Evolutionary conservation across 1,140 invertebrate species (phyloP).

Genomic region (Achatina immaculata): DNA sequence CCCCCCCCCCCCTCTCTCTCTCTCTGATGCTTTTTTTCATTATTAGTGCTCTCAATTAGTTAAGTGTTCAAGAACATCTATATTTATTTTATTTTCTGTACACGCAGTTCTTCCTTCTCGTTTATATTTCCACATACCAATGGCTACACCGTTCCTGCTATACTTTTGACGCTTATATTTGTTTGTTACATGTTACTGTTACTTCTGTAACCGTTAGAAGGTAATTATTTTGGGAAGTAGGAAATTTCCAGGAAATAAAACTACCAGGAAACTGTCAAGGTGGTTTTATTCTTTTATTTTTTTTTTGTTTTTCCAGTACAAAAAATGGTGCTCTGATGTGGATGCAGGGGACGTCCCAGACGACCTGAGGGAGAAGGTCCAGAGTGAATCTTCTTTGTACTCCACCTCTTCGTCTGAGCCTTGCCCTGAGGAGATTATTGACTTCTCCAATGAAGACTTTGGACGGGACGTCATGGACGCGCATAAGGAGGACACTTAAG

Average conservation of each 20-base stretch:
- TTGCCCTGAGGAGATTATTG: neutral
- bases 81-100: no score
- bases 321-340: conserved; percentile 14
- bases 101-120: no score
- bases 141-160: no score
- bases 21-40: no score
- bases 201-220: no score
- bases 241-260: neutral
- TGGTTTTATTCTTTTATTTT: neutral
- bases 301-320: conserved; percentile 10
- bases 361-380: conserved; percentile 12
- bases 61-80: no score
- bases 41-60: no score
- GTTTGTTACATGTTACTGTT: no score
- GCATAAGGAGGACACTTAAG: conserved; percentile 15
- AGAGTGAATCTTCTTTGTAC: neutral
- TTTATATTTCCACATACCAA: no score
- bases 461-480: neutral
- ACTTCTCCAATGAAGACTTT: conserved; percentile 20
- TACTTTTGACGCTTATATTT: no score
- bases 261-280: neutral
- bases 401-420: neutral
- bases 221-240: no score
- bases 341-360: neutral
- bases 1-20: no score